Percentiles rank a stretch among this genome's conserved stretches.
Evolutionary conservation across 2,797 vertebrate species (phyloP).

Genomic region (Chaenodraco wilsoni): DNA sequence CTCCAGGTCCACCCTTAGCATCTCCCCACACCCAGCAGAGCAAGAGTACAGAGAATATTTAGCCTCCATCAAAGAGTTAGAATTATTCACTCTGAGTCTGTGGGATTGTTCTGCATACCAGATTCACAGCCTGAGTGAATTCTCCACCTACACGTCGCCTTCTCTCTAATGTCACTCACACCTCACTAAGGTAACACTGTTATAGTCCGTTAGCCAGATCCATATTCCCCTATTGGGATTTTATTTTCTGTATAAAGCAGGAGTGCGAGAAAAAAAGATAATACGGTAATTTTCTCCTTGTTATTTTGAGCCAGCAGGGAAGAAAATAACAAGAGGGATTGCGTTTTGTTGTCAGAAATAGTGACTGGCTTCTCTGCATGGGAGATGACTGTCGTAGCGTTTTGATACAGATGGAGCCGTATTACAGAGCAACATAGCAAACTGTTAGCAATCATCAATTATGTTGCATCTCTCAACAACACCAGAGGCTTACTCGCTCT

Average conservation of each 20-base stretch:
- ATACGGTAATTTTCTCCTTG: constrained; percentile 43
- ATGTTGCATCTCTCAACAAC: constrained; percentile 56
- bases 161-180: constrained; percentile 65
- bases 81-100: constrained; percentile 60
- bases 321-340: constrained; percentile 54
- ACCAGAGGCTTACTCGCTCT: constrained; percentile 49
- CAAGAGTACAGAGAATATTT: constrained; percentile 43
- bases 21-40: constrained; percentile 29
- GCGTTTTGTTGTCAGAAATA: constrained; percentile 65
- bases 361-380: constrained; percentile 44
- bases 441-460: constrained; percentile 61
- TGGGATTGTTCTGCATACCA: constrained; percentile 50
- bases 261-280: constrained; percentile 31
- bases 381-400: constrained; percentile 48
- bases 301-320: constrained; percentile 56
- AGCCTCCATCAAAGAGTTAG: constrained; percentile 44
- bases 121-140: constrained; percentile 59
- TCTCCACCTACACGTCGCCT: constrained; percentile 59
- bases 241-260: constrained; percentile 51
- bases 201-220: constrained; percentile 62
- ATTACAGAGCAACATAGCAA: constrained; percentile 34
- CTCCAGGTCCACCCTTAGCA: constrained; percentile 21
- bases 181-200: constrained; percentile 56
- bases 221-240: constrained; percentile 58
- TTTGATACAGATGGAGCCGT: constrained; percentile 40